phyloP scores from a whole-genome alignment of 1,140 invertebrate species.

The Bombus soroeensis region DNA sequence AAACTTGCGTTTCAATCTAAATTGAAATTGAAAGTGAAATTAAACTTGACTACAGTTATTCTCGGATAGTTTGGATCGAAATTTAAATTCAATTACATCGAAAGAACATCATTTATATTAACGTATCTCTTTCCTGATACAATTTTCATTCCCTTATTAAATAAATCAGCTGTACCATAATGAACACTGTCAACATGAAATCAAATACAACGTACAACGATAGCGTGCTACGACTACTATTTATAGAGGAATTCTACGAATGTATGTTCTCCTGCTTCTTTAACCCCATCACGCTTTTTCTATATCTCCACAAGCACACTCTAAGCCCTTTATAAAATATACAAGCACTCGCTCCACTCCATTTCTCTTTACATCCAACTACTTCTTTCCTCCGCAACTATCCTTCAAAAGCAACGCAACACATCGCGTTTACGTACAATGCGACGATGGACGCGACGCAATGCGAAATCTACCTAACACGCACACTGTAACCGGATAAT shows the following conservation, averaged over 20 bases:
- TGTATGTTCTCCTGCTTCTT: background rate
- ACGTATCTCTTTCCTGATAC: background rate
- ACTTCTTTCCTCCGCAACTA: background rate
- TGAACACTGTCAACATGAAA: background rate
- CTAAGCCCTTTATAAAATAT: too few species aligned
- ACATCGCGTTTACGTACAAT: background rate
- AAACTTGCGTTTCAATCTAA: background rate
- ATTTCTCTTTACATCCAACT: too few species aligned
- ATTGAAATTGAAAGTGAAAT: background rate
- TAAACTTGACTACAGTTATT: background rate
- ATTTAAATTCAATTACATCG: background rate
- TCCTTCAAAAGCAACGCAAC: too few species aligned
- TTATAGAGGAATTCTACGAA: background rate
- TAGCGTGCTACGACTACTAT: background rate
- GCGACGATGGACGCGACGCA: conserved; percentile 2
- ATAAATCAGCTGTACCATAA: background rate
- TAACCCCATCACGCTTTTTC: too few species aligned
- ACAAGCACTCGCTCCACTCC: too few species aligned
- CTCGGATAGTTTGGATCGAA: background rate
- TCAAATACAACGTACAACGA: background rate
- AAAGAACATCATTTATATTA: background rate
- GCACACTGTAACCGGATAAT: conserved; percentile 61
- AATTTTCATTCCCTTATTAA: background rate
- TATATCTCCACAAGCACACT: too few species aligned
- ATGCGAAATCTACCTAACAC: conserved; percentile 42